These are phyloP conservation scores for Sarcophilus harrisii DNA, from an alignment of 2,797 vertebrate genomes.

Conservation along the genomic window DNA sequence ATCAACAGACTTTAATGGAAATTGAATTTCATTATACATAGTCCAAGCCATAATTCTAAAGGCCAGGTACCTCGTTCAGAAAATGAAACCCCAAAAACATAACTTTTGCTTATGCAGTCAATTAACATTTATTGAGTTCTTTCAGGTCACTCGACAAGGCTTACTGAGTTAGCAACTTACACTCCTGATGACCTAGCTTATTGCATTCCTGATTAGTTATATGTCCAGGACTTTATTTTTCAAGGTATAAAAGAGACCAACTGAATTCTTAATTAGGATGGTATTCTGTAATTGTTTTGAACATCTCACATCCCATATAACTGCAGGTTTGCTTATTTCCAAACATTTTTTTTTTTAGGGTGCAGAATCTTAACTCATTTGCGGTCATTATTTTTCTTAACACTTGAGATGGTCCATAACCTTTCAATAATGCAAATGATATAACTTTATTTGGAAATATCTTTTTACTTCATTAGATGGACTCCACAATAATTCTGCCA, in stretches of 20 bases:
- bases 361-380: conserved; percentile 17
- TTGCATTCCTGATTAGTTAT: conserved; percentile 75
- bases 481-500: background rate
- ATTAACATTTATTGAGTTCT: conserved; percentile 73
- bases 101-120: conserved; percentile 74
- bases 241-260: conserved; percentile 56
- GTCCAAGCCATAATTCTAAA: conserved; percentile 61
- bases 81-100: conserved; percentile 56
- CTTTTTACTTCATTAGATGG: background rate
- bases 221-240: conserved; percentile 65
- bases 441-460: background rate
- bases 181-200: conserved; percentile 69
- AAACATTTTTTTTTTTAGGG: background rate
- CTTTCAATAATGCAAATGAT: background rate
- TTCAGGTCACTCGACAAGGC: conserved; percentile 59
- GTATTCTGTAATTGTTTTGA: background rate
- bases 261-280: conserved; percentile 29
- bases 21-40: conserved; percentile 65
- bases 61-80: conserved; percentile 59
- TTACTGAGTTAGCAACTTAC: conserved; percentile 70
- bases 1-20: conserved; percentile 61
- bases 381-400: conserved; percentile 25
- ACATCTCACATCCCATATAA: background rate
- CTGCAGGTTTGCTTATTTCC: background rate
- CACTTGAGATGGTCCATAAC: background rate